Evolutionary conservation across 2,888 invertebrate genomes (phyloP).

Genomic region (Catocala fraxini): DNA sequence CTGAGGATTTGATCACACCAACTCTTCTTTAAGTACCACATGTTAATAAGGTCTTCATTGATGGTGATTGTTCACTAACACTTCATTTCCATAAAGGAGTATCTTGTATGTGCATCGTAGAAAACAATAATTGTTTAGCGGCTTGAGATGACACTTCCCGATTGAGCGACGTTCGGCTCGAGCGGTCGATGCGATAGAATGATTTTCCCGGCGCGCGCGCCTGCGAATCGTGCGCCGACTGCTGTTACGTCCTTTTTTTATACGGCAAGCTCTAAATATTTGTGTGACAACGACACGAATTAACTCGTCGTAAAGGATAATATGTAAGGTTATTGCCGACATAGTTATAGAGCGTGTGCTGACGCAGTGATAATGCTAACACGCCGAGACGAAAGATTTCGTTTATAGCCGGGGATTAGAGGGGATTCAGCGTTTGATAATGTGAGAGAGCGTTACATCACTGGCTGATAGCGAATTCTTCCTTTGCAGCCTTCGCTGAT

Average conservation of each 20-base stretch:
- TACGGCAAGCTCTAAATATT: constrained; percentile 81
- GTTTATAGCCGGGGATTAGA: constrained; percentile 82
- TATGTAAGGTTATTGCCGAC: constrained; percentile 82
- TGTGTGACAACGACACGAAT: constrained; percentile 79
- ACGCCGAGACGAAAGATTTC: constrained; percentile 79
- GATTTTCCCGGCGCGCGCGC: constrained; percentile 79
- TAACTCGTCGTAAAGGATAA: constrained; percentile 85
- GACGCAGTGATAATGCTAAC: constrained; percentile 74
- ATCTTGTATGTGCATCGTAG: constrained; percentile 34
- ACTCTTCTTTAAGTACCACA: constrained; percentile 63
- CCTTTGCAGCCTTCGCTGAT: constrained; percentile 20
- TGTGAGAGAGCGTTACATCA: constrained; percentile 76
- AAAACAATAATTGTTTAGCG: constrained; percentile 20
- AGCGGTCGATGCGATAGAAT: constrained; percentile 76
- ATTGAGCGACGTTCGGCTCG: constrained; percentile 74
- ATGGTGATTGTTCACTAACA: constrained; percentile 42
- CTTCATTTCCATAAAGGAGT: constrained; percentile 22
- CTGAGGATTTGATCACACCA: constrained; percentile 50
- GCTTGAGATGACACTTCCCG: constrained; percentile 68
- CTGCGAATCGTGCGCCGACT: constrained; percentile 62
- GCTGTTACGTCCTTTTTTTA: constrained; percentile 81
- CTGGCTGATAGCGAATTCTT: constrained; percentile 59
- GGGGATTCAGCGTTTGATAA: constrained; percentile 79
- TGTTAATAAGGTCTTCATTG: constrained; percentile 59
- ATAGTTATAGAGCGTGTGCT: constrained; percentile 66